Conservation (phyloP, 2,113 vertebrate species). For the Onychorhynchus coronatus region DNA sequence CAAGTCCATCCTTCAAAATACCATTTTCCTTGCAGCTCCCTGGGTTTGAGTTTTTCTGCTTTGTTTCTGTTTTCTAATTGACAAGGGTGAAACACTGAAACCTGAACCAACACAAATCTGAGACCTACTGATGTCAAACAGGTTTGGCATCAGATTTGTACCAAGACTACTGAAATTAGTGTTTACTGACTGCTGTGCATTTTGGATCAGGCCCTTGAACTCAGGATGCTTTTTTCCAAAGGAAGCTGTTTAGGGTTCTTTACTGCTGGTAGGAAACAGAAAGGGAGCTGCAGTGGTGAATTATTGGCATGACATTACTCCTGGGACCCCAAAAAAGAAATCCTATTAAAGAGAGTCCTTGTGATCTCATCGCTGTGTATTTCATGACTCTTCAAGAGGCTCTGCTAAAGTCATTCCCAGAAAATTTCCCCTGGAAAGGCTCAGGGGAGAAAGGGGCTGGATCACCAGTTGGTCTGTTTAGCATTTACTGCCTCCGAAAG, state of each 20-base stretch:
- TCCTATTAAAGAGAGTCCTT: slow-evolving; percentile 52
- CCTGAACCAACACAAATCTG: background rate
- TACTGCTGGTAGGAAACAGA: slow-evolving; percentile 40
- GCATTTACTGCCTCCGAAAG: slow-evolving; percentile 39
- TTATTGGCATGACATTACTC: slow-evolving; percentile 24
- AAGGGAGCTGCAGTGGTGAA: slow-evolving; percentile 22
- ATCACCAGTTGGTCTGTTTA: slow-evolving; percentile 27
- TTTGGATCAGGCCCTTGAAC: slow-evolving; percentile 11
- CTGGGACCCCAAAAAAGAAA: slow-evolving; percentile 53
- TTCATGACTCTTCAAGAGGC: slow-evolving; percentile 39
- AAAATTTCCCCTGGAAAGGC: slow-evolving; percentile 41
- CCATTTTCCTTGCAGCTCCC: background rate
- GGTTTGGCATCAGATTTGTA: background rate
- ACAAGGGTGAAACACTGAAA: background rate
- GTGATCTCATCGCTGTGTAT: slow-evolving; percentile 44
- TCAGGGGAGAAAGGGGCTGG: slow-evolving; percentile 9
- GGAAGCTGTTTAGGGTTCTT: slow-evolving; percentile 33
- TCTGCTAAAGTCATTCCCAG: slow-evolving; percentile 56
- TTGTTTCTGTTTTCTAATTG: background rate
- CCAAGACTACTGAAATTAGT: background rate
- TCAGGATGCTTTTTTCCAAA: background rate
- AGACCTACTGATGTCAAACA: background rate
- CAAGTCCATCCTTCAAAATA: slow-evolving; percentile 33
- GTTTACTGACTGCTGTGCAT: slow-evolving; percentile 13
- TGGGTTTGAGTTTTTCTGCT: background rate